phyloP scores from a whole-genome alignment of 2,113 vertebrate genomes.

The Protobothrops mucrosquamatus region DNA sequence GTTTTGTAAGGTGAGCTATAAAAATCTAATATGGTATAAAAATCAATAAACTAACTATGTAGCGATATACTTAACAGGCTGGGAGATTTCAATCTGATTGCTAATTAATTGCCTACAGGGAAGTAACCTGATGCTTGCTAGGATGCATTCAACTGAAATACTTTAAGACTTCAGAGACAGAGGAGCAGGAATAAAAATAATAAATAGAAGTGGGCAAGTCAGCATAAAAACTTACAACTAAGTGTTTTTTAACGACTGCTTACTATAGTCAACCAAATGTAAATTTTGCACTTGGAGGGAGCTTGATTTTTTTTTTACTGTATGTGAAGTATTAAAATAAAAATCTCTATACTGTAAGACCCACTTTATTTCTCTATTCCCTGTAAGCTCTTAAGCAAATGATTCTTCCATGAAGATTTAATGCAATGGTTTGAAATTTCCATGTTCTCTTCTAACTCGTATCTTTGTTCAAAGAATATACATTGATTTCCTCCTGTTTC shows the following conservation, averaged over 20 bases:
- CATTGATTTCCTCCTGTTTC: background rate
- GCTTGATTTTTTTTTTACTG: slow-evolving; percentile 18
- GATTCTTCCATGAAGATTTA: background rate
- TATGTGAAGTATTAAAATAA: background rate
- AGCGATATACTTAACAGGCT: background rate
- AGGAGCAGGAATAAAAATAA: slow-evolving; percentile 35
- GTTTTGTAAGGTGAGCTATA: slow-evolving; percentile 33
- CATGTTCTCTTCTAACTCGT: background rate
- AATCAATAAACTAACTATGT: slow-evolving; percentile 42
- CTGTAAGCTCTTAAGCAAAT: background rate
- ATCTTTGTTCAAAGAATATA: background rate
- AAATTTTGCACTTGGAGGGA: slow-evolving; percentile 23
- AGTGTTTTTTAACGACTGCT: slow-evolving; percentile 6
- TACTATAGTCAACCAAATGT: slow-evolving; percentile 44
- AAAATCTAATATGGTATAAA: slow-evolving; percentile 28
- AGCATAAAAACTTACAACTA: slow-evolving; percentile 37
- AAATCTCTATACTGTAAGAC: background rate
- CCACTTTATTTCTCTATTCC: background rate
- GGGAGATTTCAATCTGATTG: slow-evolving; percentile 27
- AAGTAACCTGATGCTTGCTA: slow-evolving; percentile 31
- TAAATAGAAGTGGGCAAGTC: slow-evolving; percentile 19
- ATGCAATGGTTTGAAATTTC: background rate
- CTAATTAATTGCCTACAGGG: slow-evolving; percentile 42
- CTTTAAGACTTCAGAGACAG: slow-evolving; percentile 27
- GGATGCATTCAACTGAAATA: slow-evolving; percentile 30